These are phyloP conservation scores for Misgurnus mizolepis DNA, from an alignment of 2,113 vertebrate genomes.

Conservation along the genomic window DNA sequence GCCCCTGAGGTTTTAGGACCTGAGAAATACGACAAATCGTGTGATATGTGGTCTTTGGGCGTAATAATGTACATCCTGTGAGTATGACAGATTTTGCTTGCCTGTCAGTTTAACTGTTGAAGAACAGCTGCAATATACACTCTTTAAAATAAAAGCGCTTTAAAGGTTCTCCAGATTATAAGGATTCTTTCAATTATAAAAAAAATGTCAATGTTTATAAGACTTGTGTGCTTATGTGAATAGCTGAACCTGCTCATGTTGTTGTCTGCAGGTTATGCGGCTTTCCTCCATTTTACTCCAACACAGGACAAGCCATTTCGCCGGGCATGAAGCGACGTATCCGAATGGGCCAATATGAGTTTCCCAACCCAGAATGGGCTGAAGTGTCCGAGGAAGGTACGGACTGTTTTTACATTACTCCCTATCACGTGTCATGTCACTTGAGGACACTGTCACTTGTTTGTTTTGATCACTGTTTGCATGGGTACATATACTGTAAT, in stretches of 20 bases:
- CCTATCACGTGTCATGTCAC: neutral
- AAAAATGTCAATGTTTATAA: too few relatives aligned
- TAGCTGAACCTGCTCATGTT: neutral
- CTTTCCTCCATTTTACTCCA: conserved; percentile 98
- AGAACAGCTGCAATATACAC: neutral
- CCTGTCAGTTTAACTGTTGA: too few relatives aligned
- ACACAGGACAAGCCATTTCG: conserved; percentile 97
- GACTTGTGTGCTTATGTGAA: neutral
- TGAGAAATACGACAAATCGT: conserved; percentile 98
- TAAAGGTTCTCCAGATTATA: too few relatives aligned
- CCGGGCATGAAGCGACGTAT: conserved; percentile 98
- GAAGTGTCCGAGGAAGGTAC: conserved; percentile 95
- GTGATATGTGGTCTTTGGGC: conserved; percentile 99
- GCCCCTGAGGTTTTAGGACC: conserved; percentile 97
- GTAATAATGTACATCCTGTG: conserved; percentile 99
- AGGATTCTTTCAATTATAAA: too few relatives aligned
- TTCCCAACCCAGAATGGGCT: conserved; percentile 94
- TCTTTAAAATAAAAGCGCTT: too few relatives aligned
- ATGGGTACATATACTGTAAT: neutral
- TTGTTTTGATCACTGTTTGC: neutral
- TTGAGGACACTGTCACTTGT: neutral
- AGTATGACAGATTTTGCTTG: conserved; percentile 69
- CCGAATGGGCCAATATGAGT: conserved; percentile 97
- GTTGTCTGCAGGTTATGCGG: conserved; percentile 84
- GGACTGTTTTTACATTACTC: neutral